Base-by-base conservation (phyloP, 2,888 invertebrate species). In the Cosmorhoe ocellata region DNA sequence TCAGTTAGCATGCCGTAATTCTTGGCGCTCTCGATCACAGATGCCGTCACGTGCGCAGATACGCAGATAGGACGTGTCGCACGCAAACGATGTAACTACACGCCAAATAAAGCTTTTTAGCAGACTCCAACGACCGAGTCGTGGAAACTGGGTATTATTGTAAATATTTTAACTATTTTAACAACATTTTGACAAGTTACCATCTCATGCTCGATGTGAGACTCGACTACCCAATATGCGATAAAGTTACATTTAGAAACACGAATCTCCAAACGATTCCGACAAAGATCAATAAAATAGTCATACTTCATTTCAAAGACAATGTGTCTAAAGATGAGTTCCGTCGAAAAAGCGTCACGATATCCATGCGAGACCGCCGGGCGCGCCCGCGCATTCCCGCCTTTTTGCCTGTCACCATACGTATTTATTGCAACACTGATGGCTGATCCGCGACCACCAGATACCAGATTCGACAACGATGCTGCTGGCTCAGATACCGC, bases 371-470 rank as follows among this genome's bases (percentile, higher is more conserved):
- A 76, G 84, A 80, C 84, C 84, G 84, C 84, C 82, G 77, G 79
- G 74, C 79, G 79, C 77, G 82, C 71, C 66, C 60, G 59, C 66
- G 69, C 79, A 84, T 86, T 84, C 84, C 80, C 78, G 71, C 74
- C 79, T 86, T 88, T 87, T 87, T 87, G 76, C 64, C 69, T 69
- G 75, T 74, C 77, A 76, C 72, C 69, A 69, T 75, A 81, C 77
- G 79, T 87, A 85, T 88, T 86, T 86, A 86, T 83, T 81, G 84
- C 81, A 76, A 79, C 79, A 78, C 80, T 79, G 78, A 76, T 76
- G 75, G 67, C 55, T 63, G 69, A 71, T 71, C 66, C 61, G 58
- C 61, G 64, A 66, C 69, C 64, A 59, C 54, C 62, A 74, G 79
- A 81, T 84, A 74, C 78, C 79, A 82, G 79, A 80, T 82, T 80